Conservation (phyloP, 2,888 invertebrate species). For the Coleophora deauratella region DNA sequence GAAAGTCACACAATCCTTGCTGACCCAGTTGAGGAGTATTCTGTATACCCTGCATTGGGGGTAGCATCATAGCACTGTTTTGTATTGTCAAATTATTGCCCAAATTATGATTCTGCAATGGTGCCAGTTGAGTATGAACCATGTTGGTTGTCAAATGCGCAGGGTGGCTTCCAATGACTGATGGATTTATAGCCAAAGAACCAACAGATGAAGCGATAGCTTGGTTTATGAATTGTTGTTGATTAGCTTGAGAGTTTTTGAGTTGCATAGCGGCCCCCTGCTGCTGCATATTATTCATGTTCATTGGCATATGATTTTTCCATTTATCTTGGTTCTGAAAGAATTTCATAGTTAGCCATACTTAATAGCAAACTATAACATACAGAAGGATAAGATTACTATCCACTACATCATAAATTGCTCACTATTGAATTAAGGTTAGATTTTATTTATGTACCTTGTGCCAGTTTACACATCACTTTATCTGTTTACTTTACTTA, state of each 20-base stretch:
- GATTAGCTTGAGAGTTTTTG: slow-evolving; percentile 66
- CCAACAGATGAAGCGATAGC: slow-evolving; percentile 64
- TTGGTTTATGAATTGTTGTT: slow-evolving; percentile 67
- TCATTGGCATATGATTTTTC: slow-evolving; percentile 81
- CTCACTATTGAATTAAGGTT: no score
- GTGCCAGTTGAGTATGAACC: slow-evolving; percentile 72
- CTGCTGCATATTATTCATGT: slow-evolving; percentile 73
- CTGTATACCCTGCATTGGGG: slow-evolving; percentile 63
- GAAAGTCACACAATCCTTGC: slow-evolving; percentile 67
- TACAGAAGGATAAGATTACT: no score
- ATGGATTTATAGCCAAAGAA: slow-evolving; percentile 62
- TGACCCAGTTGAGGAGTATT: slow-evolving; percentile 68
- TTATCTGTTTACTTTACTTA: no score
- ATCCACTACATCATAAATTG: no score
- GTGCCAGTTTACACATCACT: no score
- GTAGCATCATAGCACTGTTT: slow-evolving; percentile 67
- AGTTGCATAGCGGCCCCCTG: slow-evolving; percentile 67
- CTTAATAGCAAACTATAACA: background rate
- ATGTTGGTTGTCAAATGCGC: slow-evolving; percentile 63
- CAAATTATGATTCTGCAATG: slow-evolving; percentile 64
- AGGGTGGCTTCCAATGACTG: slow-evolving; percentile 64
- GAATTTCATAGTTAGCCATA: background rate
- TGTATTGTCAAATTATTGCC: slow-evolving; percentile 59
- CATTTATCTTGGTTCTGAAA: slow-evolving; percentile 88
- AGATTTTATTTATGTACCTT: no score